phyloP scores from a whole-genome alignment of 2,797 vertebrate species.

The Lagocephalus sceleratus region DNA sequence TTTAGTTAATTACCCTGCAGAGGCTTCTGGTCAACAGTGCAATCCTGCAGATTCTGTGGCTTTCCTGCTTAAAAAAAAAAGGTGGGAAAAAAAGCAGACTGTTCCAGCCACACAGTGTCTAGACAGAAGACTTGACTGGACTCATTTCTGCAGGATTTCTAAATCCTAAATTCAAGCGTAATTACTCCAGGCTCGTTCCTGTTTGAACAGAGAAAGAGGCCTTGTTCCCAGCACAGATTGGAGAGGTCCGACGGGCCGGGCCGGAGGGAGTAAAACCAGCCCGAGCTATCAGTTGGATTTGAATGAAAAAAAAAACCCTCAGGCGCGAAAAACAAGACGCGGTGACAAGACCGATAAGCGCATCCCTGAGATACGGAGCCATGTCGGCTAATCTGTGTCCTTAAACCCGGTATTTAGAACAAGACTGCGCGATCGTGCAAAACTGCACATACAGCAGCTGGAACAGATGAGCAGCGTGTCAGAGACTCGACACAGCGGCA shows the following conservation, averaged over 20 bases:
- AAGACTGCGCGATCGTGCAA: constrained; percentile 32
- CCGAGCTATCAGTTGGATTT: constrained; percentile 18
- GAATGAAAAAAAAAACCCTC: constrained; percentile 15
- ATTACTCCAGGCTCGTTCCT: constrained; percentile 58
- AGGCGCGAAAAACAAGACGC: constrained; percentile 12
- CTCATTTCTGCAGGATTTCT: constrained; percentile 57
- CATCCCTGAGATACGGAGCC: constrained; percentile 10
- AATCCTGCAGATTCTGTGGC: constrained; percentile 30
- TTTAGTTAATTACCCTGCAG: constrained; percentile 19
- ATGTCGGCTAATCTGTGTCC: constrained; percentile 31
- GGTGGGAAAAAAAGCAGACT: constrained; percentile 22
- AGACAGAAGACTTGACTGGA: constrained; percentile 64
- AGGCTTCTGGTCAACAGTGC: constrained; percentile 21
- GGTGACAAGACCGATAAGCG: constrained; percentile 31
- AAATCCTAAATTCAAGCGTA: constrained; percentile 61
- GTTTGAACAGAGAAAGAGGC: constrained; percentile 56
- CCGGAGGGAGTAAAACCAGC: constrained; percentile 26
- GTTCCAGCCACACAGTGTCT: constrained; percentile 56
- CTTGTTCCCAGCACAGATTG: constrained; percentile 45
- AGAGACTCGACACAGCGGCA: constrained; percentile 42
- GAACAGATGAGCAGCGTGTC: constrained; percentile 35
- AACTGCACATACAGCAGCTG: constrained; percentile 30
- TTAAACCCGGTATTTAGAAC: constrained; percentile 39
- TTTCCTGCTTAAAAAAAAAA: constrained; percentile 22
- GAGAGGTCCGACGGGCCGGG: constrained; percentile 26